phyloP scores from a whole-genome alignment of 2,888 invertebrate genomes.

The Chaetogeoica ovagalla region DNA sequence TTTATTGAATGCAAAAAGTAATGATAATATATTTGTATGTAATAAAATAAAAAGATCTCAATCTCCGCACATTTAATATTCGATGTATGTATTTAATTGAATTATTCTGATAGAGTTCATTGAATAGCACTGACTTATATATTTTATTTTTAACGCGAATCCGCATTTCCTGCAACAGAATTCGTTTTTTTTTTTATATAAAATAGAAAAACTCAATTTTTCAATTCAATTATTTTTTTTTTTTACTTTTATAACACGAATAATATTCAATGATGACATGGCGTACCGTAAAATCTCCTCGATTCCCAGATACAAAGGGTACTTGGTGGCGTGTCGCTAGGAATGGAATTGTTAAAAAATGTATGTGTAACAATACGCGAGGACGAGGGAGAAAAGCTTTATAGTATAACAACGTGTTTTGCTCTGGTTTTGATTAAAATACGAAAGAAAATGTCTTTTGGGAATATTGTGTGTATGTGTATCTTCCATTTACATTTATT shows the following conservation, averaged over 20 bases:
- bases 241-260: neutral
- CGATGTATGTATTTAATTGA: too few species aligned
- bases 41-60: too few species aligned
- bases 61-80: too few species aligned
- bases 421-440: constrained; percentile 51
- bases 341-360: constrained; percentile 50
- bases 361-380: constrained; percentile 30
- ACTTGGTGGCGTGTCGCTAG: constrained; percentile 10
- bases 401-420: constrained; percentile 37
- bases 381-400: constrained; percentile 12
- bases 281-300: constrained; percentile 31
- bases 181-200: neutral
- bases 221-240: neutral
- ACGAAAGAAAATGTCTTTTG: constrained; percentile 42
- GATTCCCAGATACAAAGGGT: constrained; percentile 7
- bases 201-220: neutral
- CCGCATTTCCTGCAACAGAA: neutral
- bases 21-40: too few species aligned
- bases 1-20: too few species aligned
- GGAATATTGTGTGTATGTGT: constrained; percentile 31
- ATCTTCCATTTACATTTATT: constrained; percentile 47
- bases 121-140: too few species aligned
- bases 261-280: constrained; percentile 10
- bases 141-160: neutral
- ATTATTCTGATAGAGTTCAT: too few species aligned